Evolutionary conservation across 2,797 vertebrate species (phyloP).

Genomic region (Cynodonichthys magdalenae): DNA sequence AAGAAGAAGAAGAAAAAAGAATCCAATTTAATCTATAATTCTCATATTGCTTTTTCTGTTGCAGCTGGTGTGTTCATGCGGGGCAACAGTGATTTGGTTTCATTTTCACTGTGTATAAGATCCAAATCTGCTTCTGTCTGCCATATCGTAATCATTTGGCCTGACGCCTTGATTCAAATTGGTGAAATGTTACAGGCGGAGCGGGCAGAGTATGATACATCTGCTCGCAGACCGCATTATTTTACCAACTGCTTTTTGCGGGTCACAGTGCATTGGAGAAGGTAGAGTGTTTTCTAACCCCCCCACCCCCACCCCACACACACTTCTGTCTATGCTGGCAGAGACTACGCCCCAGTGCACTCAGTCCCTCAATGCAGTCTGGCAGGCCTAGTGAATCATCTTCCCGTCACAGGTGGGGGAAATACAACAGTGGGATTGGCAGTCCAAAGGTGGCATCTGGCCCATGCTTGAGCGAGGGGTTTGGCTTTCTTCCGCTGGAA

Average conservation of each 20-base stretch:
- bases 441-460: constrained; percentile 70
- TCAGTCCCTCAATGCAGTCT: constrained; percentile 68
- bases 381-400: constrained; percentile 76
- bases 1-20: neutral
- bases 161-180: constrained; percentile 62
- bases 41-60: constrained; percentile 43
- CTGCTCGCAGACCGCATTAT: constrained; percentile 65
- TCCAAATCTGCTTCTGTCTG: constrained; percentile 50
- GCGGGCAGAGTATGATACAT: constrained; percentile 57
- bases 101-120: constrained; percentile 36
- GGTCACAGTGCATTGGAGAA: constrained; percentile 57
- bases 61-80: constrained; percentile 43
- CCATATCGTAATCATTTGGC: constrained; percentile 70
- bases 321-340: constrained; percentile 51
- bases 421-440: constrained; percentile 74
- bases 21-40: constrained; percentile 56
- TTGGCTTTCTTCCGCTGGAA: constrained; percentile 62
- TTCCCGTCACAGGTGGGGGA: constrained; percentile 74
- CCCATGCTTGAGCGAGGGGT: constrained; percentile 65
- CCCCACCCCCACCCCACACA: neutral
- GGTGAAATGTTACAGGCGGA: constrained; percentile 55
- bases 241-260: constrained; percentile 64
- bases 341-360: constrained; percentile 66
- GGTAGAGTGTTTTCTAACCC: neutral
- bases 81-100: constrained; percentile 36